Base-by-base conservation (phyloP, 2,888 invertebrate genomes). In the Pyrrhosoma nymphula region DNA sequence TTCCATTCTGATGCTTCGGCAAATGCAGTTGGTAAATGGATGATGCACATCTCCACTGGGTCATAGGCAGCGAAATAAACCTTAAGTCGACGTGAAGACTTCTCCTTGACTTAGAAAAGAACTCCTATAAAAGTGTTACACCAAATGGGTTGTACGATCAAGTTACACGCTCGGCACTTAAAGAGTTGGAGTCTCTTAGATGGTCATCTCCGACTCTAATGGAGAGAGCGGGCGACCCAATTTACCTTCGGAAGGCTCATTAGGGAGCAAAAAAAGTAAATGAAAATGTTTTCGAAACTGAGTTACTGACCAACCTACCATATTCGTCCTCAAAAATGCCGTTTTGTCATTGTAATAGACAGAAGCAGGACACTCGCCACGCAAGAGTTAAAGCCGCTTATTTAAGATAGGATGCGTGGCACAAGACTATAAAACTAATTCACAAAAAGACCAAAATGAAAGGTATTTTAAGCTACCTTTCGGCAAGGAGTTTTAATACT, bases 241-340 rank as follows among this genome's bases (percentile, higher is more conserved):
- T 82, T 82, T 16, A 18, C 82, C 82, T 35, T 82, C 82, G 82
- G 18, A 82, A 35, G 82, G 18, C 82, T 82, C 82, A 82, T 82
- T 35, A 82, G 82, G 10, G 82, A 35, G 82, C 30, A n/a, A 35
- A 82, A 35, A 82, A 35, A 47, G 26, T 23, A n/a, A 10, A 82
- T 23, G n/a, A 82, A 82, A 82, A 82, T 30, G 30, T 82, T 82
- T 82, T 82, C 82, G 82, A 82, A 82, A 82, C 82, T 82, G 82
- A 82, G 82, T 82, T 35, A 82, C 82, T 35, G 82, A 82, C 82
- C 82, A 82, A 35, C 30, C 82, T 82, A 16, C 82, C 82, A 35
- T 82, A 18, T 82, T 82, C 30, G 82, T 82, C 82, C 35, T 2
- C 82, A 35, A 82, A 82, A 35, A 82, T 82, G 82, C 82, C 35